Evolutionary conservation across 2,113 vertebrate genomes (phyloP).

Genomic region (Ammodytes marinus): DNA sequence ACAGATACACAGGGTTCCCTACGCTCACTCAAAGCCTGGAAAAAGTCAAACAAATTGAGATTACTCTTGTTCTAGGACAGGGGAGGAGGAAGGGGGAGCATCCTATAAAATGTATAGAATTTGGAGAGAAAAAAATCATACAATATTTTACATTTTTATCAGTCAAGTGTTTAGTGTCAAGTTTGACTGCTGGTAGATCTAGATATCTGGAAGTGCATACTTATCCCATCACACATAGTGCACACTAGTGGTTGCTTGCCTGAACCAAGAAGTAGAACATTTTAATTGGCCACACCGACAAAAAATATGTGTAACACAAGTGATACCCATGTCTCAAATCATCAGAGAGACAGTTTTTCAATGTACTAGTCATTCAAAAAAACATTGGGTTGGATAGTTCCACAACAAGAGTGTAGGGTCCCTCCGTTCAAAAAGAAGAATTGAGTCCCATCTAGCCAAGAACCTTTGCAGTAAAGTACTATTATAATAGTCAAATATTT

Average conservation of each 20-base stretch:
- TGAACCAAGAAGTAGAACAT: background rate
- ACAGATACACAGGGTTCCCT: conserved; percentile 55
- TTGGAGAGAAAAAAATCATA: conserved; percentile 1
- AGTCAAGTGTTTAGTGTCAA: conserved; percentile 14
- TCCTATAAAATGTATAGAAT: too few relatives aligned
- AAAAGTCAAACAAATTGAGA: conserved; percentile 22
- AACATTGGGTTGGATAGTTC: background rate
- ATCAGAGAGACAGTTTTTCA: background rate
- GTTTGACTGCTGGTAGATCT: conserved; percentile 27
- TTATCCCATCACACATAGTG: conserved; percentile 9
- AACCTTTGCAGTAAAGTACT: conserved; percentile 72
- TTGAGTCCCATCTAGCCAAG: conserved; percentile 57
- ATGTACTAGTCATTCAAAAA: background rate
- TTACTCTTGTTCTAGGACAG: conserved; percentile 13
- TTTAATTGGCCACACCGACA: conserved; percentile 5
- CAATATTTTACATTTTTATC: conserved; percentile 22
- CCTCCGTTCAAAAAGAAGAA: conserved; percentile 40
- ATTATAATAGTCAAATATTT: conserved; percentile 68
- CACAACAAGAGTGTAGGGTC: conserved; percentile 1
- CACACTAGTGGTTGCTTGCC: conserved; percentile 3
- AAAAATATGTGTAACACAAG: background rate
- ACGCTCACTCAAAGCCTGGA: conserved; percentile 35
- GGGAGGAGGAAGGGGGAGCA: background rate
- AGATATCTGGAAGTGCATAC: conserved; percentile 9
- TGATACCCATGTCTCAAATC: background rate